These are phyloP conservation scores for Drosophila mettleri DNA, from an alignment of 2,888 invertebrate genomes.

Conservation along the genomic window DNA sequence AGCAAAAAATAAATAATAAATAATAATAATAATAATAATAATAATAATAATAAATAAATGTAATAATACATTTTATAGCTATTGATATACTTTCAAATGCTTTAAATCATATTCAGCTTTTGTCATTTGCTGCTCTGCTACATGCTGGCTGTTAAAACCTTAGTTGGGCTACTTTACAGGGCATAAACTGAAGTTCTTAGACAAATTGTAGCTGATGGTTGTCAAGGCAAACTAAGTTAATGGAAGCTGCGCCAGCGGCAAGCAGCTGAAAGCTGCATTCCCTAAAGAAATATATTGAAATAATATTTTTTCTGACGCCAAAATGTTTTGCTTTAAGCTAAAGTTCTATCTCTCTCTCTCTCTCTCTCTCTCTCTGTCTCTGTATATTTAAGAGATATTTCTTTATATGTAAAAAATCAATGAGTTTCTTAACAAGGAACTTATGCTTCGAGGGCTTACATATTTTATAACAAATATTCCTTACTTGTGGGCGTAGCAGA, in stretches of 20 bases:
- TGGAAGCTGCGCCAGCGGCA: not conserved
- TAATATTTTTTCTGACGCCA: not conserved
- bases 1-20: no score
- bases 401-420: not conserved
- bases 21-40: no score
- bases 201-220: not conserved
- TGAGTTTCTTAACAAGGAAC: not conserved
- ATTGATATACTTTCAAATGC: not conserved
- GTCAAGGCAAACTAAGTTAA: slow-evolving; percentile 2
- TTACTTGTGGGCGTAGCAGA: slow-evolving; percentile 28
- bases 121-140: not conserved
- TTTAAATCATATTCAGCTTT: not conserved
- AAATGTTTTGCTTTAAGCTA: not conserved
- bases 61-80: no score
- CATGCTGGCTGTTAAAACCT: not conserved
- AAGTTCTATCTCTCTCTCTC: no score
- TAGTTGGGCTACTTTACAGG: not conserved
- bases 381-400: no score
- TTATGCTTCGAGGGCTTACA: not conserved
- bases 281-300: not conserved
- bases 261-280: slow-evolving; percentile 1
- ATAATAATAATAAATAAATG: no score
- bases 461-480: slow-evolving; percentile 32
- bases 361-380: no score
- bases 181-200: not conserved